phyloP scores from a whole-genome alignment of 2,113 vertebrate genomes.

The Sapajus apella region DNA sequence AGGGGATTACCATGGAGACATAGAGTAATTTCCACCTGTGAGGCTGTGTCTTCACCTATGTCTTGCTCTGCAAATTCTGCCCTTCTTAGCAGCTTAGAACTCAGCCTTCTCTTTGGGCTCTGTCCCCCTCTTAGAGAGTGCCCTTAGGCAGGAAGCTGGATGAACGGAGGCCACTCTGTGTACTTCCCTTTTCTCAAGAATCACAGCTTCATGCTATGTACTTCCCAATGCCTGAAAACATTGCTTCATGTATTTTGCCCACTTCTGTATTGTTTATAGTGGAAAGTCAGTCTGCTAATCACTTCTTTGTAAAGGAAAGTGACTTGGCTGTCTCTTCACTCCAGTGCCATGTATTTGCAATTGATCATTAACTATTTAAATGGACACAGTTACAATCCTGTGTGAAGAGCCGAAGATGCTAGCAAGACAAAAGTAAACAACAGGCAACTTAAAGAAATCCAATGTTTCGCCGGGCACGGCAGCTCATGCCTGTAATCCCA shows the following conservation, averaged over 20 bases:
- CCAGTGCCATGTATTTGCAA: neutral
- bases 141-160: neutral
- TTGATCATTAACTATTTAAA: slow-evolving; percentile 4
- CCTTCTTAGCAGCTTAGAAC: neutral
- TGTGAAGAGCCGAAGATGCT: neutral
- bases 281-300: neutral
- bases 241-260: neutral
- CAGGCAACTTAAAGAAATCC: neutral
- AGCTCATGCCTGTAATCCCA: too few relatives aligned
- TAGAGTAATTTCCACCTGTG: neutral
- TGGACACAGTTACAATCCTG: neutral
- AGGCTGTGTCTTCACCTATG: fast-evolving
- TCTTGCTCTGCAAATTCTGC: neutral
- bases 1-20: neutral
- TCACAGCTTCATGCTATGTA: neutral
- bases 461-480: neutral
- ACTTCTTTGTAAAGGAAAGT: neutral
- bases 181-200: neutral
- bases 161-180: neutral
- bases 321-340: neutral
- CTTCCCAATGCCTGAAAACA: neutral
- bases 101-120: neutral
- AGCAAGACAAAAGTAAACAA: neutral
- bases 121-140: neutral
- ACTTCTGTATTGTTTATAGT: neutral